phyloP scores from a whole-genome alignment of 2,113 vertebrate species.

The Chelonoidis abingdonii region DNA sequence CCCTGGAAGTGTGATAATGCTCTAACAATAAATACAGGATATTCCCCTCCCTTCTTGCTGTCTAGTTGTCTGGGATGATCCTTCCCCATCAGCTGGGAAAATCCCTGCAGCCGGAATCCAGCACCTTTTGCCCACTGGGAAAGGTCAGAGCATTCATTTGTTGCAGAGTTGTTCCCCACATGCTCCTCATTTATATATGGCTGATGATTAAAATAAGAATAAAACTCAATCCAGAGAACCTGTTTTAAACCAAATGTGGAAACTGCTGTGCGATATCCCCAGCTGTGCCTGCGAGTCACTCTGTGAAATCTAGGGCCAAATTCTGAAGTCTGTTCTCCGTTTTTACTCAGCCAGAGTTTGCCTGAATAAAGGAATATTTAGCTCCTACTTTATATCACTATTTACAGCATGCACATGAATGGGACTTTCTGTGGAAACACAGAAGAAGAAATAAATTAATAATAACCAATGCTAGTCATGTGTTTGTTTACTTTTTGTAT shows the following conservation, averaged over 20 bases:
- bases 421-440: not conserved
- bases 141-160: not conserved
- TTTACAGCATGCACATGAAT: not conserved
- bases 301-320: not conserved
- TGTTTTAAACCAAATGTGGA: not conserved
- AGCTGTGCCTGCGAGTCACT: not conserved
- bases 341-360: not conserved
- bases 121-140: not conserved
- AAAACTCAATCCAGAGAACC: not conserved
- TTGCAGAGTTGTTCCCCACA: not conserved
- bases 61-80: not conserved
- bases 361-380: not conserved
- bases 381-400: not conserved
- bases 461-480: not conserved
- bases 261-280: not conserved
- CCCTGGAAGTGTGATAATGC: not conserved
- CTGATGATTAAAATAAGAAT: not conserved
- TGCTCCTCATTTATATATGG: not conserved
- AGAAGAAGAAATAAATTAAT: not conserved
- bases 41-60: not conserved
- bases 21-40: not conserved
- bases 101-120: not conserved
- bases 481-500: not conserved
- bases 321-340: not conserved
- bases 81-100: not conserved